Conservation (phyloP, 1,140 invertebrate species). For the Magallana angulata region DNA sequence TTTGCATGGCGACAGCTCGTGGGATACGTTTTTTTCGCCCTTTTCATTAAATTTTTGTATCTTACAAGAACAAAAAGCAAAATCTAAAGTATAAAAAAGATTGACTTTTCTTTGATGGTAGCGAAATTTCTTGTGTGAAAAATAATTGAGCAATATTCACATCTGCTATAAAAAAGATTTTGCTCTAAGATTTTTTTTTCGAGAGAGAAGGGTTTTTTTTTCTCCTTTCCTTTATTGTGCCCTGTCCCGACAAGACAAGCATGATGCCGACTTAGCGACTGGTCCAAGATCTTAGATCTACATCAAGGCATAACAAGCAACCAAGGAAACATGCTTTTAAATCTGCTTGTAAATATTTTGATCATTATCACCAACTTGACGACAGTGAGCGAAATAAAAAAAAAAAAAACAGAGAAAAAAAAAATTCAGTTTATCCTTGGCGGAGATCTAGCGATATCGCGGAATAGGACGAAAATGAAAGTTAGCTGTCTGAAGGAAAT, state of each 20-base stretch:
- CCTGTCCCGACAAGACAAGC: not conserved
- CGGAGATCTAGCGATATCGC: not conserved
- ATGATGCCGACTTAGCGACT: not conserved
- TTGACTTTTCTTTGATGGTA: not conserved
- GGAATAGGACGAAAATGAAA: not conserved
- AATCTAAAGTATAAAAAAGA: not conserved
- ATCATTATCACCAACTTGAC: constrained; percentile 21
- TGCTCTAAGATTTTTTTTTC: too few species aligned
- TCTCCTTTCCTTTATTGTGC: not conserved
- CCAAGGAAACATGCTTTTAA: constrained; percentile 16
- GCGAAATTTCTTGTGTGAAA: not conserved
- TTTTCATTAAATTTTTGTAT: too few species aligned
- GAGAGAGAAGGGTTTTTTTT: not conserved
- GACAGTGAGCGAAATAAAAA: constrained; percentile 10
- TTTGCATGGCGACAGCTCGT: too few species aligned
- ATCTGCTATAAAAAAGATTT: not conserved
- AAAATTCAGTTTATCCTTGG: not conserved
- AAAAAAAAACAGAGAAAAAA: constrained; percentile 17
- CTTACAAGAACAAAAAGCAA: too few species aligned
- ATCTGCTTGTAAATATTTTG: constrained; percentile 38
- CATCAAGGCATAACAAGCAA: not conserved
- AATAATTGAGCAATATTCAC: constrained; percentile 21
- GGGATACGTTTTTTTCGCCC: too few species aligned
- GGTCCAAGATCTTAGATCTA: not conserved
- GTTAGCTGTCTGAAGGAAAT: not conserved